Conservation (phyloP, 2,797 vertebrate genomes). For the Lithobates sylvaticus region DNA sequence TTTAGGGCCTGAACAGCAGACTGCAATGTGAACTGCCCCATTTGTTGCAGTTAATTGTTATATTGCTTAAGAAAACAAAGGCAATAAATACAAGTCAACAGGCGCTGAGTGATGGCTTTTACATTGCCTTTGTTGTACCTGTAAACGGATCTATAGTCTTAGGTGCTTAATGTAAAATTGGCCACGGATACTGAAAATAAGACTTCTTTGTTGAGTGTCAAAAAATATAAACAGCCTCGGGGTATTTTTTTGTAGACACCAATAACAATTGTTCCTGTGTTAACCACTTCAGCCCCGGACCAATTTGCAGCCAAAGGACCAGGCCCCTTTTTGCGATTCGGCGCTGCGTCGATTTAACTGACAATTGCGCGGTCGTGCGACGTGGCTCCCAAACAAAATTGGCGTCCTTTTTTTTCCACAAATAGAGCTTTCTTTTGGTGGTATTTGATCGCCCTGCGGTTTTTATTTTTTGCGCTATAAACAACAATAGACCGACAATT, state of each 20-base stretch:
- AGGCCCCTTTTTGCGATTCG: too few species aligned
- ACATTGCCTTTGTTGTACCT: not conserved
- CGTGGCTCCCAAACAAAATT: too few species aligned
- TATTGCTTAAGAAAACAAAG: constrained; percentile 52
- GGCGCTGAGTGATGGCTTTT: constrained; percentile 17
- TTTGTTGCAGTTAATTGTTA: constrained; percentile 54
- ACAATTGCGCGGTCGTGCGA: too few species aligned
- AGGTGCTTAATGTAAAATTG: not conserved
- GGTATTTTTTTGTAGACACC: not conserved
- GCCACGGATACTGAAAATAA: not conserved
- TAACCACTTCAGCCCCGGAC: too few species aligned
- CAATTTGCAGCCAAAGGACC: too few species aligned
- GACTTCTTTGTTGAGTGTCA: not conserved
- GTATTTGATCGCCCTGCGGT: too few species aligned
- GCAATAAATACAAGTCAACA: not conserved
- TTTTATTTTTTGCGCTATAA: too few species aligned
- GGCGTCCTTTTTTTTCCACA: too few species aligned
- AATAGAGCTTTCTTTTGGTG: too few species aligned
- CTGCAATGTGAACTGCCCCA: constrained; percentile 57
- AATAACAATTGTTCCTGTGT: not conserved
- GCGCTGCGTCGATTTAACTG: too few species aligned
- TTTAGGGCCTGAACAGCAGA: constrained; percentile 42
- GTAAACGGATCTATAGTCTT: constrained; percentile 19
- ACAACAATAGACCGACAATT: too few species aligned
- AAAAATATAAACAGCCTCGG: too few species aligned